phyloP scores from a whole-genome alignment of 2,113 vertebrate species.

The Candoia aspera region DNA sequence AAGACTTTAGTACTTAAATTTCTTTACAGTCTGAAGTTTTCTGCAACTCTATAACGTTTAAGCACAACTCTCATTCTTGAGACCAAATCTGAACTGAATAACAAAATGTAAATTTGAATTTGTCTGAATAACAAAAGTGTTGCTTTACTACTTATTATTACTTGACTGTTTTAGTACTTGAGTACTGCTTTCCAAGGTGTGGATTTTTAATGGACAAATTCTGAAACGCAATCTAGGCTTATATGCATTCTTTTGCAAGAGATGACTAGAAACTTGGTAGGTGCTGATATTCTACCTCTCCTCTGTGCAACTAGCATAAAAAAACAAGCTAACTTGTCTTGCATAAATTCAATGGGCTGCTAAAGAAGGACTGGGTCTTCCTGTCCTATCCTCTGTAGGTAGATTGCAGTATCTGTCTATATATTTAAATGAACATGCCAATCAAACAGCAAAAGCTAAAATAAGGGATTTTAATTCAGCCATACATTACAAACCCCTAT shows the following conservation, averaged over 20 bases:
- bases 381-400: background rate
- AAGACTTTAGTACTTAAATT: background rate
- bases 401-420: background rate
- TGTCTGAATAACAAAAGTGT: background rate
- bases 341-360: background rate
- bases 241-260: background rate
- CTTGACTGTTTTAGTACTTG: background rate
- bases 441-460: background rate
- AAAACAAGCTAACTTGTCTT: background rate
- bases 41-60: background rate
- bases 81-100: background rate
- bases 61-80: background rate
- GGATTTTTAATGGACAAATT: background rate
- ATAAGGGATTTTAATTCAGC: background rate
- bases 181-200: background rate
- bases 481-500: background rate
- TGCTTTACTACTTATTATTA: background rate
- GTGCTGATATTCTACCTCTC: background rate
- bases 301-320: background rate
- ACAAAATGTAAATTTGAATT: too few species aligned
- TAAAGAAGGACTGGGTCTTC: background rate
- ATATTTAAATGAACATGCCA: background rate
- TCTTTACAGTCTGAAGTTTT: background rate
- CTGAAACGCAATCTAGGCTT: background rate
- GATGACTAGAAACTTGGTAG: background rate